These are phyloP conservation scores for Myotis brandtii DNA, from an alignment of 2,113 vertebrate species.

Conservation along the genomic window DNA sequence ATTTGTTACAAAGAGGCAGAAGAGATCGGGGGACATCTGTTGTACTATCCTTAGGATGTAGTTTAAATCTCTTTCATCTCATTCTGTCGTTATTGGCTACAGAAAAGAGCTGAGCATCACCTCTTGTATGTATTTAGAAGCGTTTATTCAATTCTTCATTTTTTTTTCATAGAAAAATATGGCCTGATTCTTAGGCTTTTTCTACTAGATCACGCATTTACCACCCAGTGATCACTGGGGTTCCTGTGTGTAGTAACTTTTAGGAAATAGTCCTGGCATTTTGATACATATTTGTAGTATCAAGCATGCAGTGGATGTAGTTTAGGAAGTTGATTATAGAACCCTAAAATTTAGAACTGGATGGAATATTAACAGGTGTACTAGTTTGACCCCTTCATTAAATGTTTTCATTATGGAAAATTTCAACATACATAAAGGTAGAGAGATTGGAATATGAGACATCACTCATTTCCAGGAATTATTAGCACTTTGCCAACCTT, in stretches of 20 bases:
- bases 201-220: background rate
- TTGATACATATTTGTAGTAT: background rate
- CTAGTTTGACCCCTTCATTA: background rate
- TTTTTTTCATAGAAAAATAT: background rate
- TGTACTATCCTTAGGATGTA: background rate
- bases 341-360: background rate
- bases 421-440: background rate
- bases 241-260: background rate
- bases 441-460: background rate
- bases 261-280: background rate
- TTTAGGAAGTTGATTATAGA: background rate
- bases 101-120: background rate
- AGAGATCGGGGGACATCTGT: background rate
- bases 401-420: background rate
- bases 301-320: background rate
- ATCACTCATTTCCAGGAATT: background rate
- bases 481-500: background rate
- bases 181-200: background rate
- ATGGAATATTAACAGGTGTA: background rate
- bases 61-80: background rate
- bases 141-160: background rate
- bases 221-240: background rate
- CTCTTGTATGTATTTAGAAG: background rate
- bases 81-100: background rate
- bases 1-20: background rate